phyloP scores from a whole-genome alignment of 2,113 vertebrate genomes.

The Myotis yumanensis region DNA sequence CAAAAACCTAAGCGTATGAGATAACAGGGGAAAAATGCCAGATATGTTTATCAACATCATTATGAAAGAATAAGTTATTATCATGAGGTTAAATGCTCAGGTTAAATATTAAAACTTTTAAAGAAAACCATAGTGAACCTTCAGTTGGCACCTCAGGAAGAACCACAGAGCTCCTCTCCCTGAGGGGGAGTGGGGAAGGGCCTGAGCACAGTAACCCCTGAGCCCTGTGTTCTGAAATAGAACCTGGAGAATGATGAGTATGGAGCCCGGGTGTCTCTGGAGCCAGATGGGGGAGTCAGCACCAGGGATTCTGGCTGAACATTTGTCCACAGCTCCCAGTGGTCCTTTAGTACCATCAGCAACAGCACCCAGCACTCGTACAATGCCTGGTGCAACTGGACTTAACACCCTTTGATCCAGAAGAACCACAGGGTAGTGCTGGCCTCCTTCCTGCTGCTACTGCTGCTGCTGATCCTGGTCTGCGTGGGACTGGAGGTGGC shows the following conservation, averaged over 20 bases:
- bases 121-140: not conserved
- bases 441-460: constrained; percentile 88
- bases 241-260: constrained; percentile 92
- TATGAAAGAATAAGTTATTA: not conserved
- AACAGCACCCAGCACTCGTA: constrained; percentile 88
- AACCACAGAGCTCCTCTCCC: not conserved
- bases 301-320: constrained; percentile 85
- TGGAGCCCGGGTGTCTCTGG: constrained; percentile 50
- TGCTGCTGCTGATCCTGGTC: constrained; percentile 87
- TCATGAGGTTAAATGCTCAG: too few species aligned
- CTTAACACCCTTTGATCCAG: constrained; percentile 90
- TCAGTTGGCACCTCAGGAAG: not conserved
- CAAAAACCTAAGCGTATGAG: not conserved
- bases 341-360: constrained; percentile 92
- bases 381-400: constrained; percentile 90
- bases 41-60: not conserved
- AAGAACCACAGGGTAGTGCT: constrained; percentile 91
- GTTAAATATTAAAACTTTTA: not conserved
- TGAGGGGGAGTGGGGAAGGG: not conserved
- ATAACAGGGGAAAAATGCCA: not conserved
- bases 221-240: constrained; percentile 78
- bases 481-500: constrained; percentile 89
- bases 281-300: constrained; percentile 76
- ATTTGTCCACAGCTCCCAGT: constrained; percentile 91
- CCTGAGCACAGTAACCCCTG: not conserved